Evolutionary conservation across 1,140 invertebrate genomes (phyloP).

Genomic region (roundworm (Caenorhabditis elegans)): DNA sequence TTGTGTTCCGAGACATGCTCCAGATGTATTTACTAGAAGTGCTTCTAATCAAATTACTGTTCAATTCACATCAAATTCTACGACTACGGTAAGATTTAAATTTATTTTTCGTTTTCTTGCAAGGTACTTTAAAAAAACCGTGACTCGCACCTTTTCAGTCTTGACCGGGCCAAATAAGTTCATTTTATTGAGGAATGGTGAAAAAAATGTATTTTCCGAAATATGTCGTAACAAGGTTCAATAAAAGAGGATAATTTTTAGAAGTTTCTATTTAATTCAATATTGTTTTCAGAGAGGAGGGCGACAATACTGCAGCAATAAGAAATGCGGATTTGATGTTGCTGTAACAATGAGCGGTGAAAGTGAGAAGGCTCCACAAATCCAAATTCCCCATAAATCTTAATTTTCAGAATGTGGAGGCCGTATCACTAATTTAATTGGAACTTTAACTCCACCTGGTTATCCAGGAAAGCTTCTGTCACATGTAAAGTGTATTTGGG

Average conservation of each 20-base stretch:
- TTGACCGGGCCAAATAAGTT: too few relatives aligned
- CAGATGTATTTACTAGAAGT: not conserved
- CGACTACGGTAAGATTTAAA: not conserved
- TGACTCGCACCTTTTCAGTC: too few relatives aligned
- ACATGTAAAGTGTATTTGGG: conserved; percentile 48
- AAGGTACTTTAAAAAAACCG: not conserved
- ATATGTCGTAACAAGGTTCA: too few relatives aligned
- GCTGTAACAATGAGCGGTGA: conserved; percentile 39
- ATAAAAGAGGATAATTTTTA: not conserved
- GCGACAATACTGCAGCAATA: conserved; percentile 48
- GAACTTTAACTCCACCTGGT: conserved; percentile 51
- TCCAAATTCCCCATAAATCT: too few relatives aligned
- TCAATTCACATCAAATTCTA: conserved; percentile 12
- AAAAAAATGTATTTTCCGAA: too few relatives aligned
- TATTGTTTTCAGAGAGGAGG: conserved; percentile 13
- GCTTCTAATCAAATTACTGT: conserved; percentile 14
- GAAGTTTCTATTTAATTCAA: conserved; percentile 28
- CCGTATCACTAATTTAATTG: conserved; percentile 51
- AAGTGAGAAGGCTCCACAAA: not conserved
- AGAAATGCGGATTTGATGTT: conserved; percentile 60
- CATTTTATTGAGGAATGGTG: too few relatives aligned
- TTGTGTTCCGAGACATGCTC: not conserved
- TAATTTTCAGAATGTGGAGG: conserved; percentile 57
- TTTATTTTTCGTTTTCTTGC: too few relatives aligned
- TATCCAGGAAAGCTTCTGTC: conserved; percentile 54